Conservation (phyloP, 2,797 vertebrate species). For the Chrysocyon brachyurus region DNA sequence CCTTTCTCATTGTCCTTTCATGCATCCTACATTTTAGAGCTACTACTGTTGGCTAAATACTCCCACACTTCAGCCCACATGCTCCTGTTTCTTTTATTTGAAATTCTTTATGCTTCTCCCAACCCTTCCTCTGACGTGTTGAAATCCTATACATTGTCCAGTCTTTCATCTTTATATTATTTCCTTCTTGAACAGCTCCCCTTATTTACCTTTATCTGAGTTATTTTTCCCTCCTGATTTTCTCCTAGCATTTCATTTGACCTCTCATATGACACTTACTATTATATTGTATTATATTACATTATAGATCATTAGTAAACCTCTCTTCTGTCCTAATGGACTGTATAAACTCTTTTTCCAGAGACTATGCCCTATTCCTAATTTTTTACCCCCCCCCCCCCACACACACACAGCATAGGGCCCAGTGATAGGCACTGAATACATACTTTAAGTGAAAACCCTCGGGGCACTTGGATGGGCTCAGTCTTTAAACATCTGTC, state of each 20-base stretch:
- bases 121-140: background rate
- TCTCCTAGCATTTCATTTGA: background rate
- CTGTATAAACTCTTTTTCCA: background rate
- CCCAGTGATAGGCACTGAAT: background rate
- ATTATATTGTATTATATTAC: background rate
- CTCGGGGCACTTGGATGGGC: background rate
- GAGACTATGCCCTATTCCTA: background rate
- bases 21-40: background rate
- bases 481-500: background rate
- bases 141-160: background rate
- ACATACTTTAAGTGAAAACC: conserved; percentile 41
- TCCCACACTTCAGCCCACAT: background rate
- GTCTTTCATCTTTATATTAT: background rate
- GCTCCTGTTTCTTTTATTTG: background rate
- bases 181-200: background rate
- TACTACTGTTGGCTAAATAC: background rate
- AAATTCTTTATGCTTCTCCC: background rate
- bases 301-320: background rate
- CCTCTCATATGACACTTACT: background rate
- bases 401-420: background rate
- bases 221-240: background rate
- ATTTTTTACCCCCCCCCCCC: background rate
- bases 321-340: background rate
- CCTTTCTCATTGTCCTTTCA: background rate
- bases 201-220: background rate